These are phyloP conservation scores for Hylaeus volcanicus DNA, from an alignment of 1,140 invertebrate genomes.

Conservation along the genomic window DNA sequence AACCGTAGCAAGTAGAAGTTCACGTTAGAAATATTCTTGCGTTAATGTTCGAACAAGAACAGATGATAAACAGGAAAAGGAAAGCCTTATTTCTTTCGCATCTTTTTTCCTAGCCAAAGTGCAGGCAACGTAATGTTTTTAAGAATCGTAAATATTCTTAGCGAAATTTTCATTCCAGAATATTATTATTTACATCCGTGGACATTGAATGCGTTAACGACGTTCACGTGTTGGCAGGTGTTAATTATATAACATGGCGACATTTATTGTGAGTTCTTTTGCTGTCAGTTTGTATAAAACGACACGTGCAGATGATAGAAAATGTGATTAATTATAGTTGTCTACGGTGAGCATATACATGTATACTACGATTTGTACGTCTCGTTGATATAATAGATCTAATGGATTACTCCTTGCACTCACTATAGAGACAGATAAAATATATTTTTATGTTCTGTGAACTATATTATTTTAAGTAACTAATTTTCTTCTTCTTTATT, in stretches of 20 bases:
- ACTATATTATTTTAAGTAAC: too few relatives aligned
- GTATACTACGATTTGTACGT: too few relatives aligned
- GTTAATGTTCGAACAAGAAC: too few relatives aligned
- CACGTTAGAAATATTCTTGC: background rate
- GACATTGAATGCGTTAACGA: background rate
- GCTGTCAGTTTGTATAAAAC: background rate
- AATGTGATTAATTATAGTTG: background rate
- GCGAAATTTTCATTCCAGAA: background rate
- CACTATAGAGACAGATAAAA: too few relatives aligned
- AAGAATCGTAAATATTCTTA: background rate
- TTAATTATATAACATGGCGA: conserved; percentile 25
- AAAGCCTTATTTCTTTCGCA: background rate
- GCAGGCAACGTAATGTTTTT: too few relatives aligned
- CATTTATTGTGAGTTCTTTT: background rate
- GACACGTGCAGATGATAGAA: background rate
- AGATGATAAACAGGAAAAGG: too few relatives aligned
- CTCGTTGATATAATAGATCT: too few relatives aligned
- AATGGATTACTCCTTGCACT: too few relatives aligned
- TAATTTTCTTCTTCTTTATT: too few relatives aligned
- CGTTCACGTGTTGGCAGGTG: background rate
- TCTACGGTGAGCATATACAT: background rate
- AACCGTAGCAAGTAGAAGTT: background rate
- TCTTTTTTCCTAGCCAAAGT: background rate
- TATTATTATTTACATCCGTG: background rate
- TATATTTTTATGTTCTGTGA: too few relatives aligned